Conservation (phyloP, 2,888 invertebrate species). For the Zaprionus lineosus region DNA sequence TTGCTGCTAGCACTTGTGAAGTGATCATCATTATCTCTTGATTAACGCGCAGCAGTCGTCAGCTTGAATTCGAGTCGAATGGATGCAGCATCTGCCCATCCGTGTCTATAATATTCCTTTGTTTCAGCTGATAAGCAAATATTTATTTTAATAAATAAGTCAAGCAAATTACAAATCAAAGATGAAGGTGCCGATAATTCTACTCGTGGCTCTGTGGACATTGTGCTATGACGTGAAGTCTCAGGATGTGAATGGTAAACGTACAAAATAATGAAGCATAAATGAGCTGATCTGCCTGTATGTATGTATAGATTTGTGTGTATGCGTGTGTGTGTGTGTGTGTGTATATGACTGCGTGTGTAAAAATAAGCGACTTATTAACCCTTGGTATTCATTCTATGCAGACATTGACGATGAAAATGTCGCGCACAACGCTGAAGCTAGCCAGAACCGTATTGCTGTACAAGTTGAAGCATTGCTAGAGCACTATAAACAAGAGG, state of each 20-base stretch:
- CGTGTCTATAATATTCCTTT: conserved; percentile 12
- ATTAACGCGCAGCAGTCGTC: conserved; percentile 61
- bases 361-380: conserved; percentile 1
- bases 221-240: conserved; percentile 12
- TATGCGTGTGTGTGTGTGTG: not conserved
- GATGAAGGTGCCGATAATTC: conserved; percentile 60
- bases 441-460: conserved; percentile 87
- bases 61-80: conserved; percentile 45
- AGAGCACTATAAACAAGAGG: conserved; percentile 91
- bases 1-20: conserved; percentile 13
- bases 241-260: conserved; percentile 57
- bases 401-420: conserved; percentile 32
- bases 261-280: no score
- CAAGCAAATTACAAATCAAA: conserved; percentile 20
- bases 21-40: conserved; percentile 72
- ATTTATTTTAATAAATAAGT: conserved; percentile 18
- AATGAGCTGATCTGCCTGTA: no score
- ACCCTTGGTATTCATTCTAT: conserved; percentile 37
- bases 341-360: no score
- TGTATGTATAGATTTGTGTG: no score
- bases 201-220: conserved; percentile 40
- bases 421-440: conserved; percentile 78
- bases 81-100: conserved; percentile 26
- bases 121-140: conserved; percentile 56
- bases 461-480: conserved; percentile 88